Evolutionary conservation across 2,113 vertebrate genomes (phyloP), one percentile per base, ranked within the genome.

Genomic region (Elachura formosa): DNA sequence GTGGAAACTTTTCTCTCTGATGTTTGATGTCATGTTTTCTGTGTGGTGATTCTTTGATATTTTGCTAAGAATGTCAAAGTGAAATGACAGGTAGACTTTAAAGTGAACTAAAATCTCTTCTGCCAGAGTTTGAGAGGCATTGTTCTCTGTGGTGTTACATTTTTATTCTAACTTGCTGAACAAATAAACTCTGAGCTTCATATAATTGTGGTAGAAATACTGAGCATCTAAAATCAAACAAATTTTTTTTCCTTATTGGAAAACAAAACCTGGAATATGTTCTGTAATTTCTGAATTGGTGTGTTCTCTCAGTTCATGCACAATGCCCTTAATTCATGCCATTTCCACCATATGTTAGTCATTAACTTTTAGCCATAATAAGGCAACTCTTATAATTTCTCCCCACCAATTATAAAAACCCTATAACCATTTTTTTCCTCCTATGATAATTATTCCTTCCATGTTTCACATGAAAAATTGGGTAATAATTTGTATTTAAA

Each of bases 401-500:
- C 3, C 9, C 12, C 6, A 51, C 22, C 29, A 79, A 72, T 56
- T 85, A 38, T n/a, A 40, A 84, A 94, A 74, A 2, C 1, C 17
- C 26, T 68, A 88, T 59, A 68, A 88, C 5, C 11, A 74, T 89
- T 25, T 54, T 88, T 66, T 91, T 69, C 74, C 74, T 89, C 78
- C 86, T 71, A 83, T 89, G 67, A 29, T 31, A 96, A 89, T 93
- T 78, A 90, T 90, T 64, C n/a, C 14, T 38, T 75, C 46, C 20
- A n/a, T 82, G 46, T 94, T 89, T 90, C 88, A 85, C 26, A 67
- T 51, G 62, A 94, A 24, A 94, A 86, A 86, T 62, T 90, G 31
- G 72, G 20, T 43, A 59, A 89, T 82, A 87, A 95, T 84, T 94
- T 93, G 40, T 87, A 89, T 89, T 95, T 93, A 92, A 96, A 94